Evolutionary conservation across 2,888 invertebrate species (phyloP), one percentile per base, ranked within the genome.

Genomic region (Achlya flavicornis): DNA sequence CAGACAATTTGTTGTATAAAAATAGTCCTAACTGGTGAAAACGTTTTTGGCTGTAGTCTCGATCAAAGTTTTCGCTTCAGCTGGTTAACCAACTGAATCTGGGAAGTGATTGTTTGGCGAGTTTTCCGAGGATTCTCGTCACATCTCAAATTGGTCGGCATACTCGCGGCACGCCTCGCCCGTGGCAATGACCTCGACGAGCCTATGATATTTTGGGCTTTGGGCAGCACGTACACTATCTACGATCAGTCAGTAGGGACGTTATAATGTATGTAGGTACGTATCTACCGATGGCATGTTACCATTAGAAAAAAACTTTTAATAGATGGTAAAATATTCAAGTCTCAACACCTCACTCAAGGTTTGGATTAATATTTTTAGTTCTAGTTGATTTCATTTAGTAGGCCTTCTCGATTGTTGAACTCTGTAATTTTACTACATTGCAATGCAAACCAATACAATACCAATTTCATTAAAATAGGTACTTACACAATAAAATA

Each of bases 171-270:
- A 26, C 41, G 60, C 38, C 60, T 35, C 65, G 43, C 62, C 48
- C 68, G 76, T 77, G 78, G 78, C 79, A 81, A 75, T 78, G 79
- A 81, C 78, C 81, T 68, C 77, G 68, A 35, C 74, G 71, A 64
- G 66, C 69, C 75, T 76, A 76, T 78, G 68, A 66, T 69, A 69
- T 69, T 69, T 69, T 64, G 35, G 61, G 62, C 75, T 77, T 76
- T 66, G 74, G 74, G 71, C 62, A 68, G 71, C 70, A 66, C 64
- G 66, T 67, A 69, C 69, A 57, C 71, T 68, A 71, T 71, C 68
- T 66, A 64, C 65, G 57, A 67, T 63, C 65, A 66, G 70, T 70
- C 65, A 64, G 63, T 63, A 60, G 68, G 66, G 67, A 67, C 72
- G 64, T 61, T 69, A 67, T 53, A 69, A 73, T 70, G 58, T 48